phyloP scores from a whole-genome alignment of 2,797 vertebrate species.

The Lacerta bilineata region DNA sequence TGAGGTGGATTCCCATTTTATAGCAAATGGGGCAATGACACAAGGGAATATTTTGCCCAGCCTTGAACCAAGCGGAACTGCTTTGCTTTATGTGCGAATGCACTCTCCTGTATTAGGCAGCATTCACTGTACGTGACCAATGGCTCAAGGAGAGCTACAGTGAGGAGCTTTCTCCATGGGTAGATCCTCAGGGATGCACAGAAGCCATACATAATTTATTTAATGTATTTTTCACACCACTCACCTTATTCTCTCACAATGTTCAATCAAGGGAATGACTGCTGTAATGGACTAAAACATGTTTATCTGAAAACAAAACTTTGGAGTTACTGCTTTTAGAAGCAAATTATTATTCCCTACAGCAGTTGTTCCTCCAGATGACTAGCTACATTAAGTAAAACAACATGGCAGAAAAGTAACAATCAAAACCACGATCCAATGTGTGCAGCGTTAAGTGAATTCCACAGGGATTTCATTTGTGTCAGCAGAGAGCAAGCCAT shows the following conservation, averaged over 20 bases:
- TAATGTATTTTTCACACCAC: background rate
- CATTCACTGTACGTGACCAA: background rate
- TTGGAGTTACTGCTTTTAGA: background rate
- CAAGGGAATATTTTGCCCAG: background rate
- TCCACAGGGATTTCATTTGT: background rate
- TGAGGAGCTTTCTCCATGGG: background rate
- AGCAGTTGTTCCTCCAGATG: background rate
- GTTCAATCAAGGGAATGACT: background rate
- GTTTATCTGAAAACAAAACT: background rate
- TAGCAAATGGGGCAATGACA: background rate
- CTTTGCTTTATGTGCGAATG: background rate
- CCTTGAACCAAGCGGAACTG: background rate
- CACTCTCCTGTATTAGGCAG: background rate
- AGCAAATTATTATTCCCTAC: background rate
- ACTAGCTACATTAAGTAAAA: background rate
- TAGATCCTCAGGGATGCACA: background rate
- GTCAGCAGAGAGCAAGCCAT: background rate
- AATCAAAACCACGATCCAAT: background rate
- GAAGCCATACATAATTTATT: background rate
- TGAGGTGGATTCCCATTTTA: too few relatives aligned
- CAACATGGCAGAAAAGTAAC: background rate
- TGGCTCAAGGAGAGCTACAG: background rate
- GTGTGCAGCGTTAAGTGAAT: background rate
- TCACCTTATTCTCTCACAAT: background rate
- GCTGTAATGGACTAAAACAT: background rate